A percentile compares a stretch with the other conserved stretches of the same genome.
Evolutionary conservation across 2,113 vertebrate genomes (phyloP).

Genomic region (Perccottus glenii): DNA sequence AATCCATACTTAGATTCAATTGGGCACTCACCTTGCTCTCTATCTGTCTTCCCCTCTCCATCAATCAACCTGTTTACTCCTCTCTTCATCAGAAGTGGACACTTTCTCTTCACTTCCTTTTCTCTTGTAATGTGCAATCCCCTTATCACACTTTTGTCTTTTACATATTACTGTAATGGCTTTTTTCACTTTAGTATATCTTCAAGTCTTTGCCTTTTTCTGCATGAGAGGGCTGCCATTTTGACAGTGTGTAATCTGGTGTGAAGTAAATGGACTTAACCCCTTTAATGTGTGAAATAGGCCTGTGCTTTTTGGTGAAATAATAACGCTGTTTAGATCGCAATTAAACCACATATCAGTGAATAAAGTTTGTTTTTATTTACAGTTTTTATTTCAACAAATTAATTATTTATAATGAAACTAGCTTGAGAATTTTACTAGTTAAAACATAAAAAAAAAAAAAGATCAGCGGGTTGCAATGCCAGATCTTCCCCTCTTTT

Average conservation of each 20-base stretch:
- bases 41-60: slow-evolving; percentile 12
- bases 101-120: too few species aligned
- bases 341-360: not conserved
- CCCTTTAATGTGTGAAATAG: not conserved
- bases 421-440: too few species aligned
- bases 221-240: not conserved
- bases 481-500: not conserved
- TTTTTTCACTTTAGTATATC: not conserved
- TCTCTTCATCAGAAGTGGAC: not conserved
- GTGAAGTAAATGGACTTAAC: slow-evolving; percentile 17
- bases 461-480: too few species aligned
- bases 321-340: not conserved
- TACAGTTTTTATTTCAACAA: too few species aligned
- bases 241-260: not conserved
- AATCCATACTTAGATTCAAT: slow-evolving; percentile 47
- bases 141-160: not conserved
- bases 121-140: not conserved
- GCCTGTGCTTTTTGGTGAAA: not conserved
- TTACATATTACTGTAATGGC: not conserved
- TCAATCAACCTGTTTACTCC: slow-evolving; percentile 33
- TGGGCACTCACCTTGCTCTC: slow-evolving; percentile 8
- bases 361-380: too few species aligned
- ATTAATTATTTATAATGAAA: too few species aligned
- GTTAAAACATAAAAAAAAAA: too few species aligned
- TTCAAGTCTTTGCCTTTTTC: not conserved